A percentile compares a stretch with the other conserved stretches of the same genome.
Conservation (phyloP, 2,888 invertebrate species). For the Mellilla xanthometata region DNA sequence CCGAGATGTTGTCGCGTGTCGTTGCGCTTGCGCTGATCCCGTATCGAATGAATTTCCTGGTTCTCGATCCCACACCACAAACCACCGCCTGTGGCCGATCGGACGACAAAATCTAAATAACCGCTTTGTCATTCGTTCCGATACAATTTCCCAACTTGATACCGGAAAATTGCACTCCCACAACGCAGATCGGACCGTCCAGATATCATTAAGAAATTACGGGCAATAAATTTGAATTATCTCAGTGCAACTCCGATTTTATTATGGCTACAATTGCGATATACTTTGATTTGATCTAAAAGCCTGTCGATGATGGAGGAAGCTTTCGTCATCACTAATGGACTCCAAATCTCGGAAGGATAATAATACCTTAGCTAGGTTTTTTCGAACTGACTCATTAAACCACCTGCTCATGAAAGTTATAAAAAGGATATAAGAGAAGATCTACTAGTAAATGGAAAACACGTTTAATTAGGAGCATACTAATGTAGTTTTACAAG, state of each 20-base stretch:
- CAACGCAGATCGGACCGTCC: conserved; percentile 30
- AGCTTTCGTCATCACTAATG: conserved; percentile 22
- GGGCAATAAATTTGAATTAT: conserved; percentile 46
- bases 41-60: conserved; percentile 66
- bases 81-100: conserved; percentile 33
- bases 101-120: conserved; percentile 66
- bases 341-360: conserved; percentile 3
- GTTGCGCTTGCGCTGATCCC: conserved; percentile 52
- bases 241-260: conserved; percentile 17
- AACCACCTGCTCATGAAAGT: background rate
- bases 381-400: background rate
- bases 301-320: conserved; percentile 19
- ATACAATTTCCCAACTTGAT: conserved; percentile 65
- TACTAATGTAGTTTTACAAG: too few species aligned
- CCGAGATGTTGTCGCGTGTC: conserved; percentile 47
- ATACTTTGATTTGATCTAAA: conserved; percentile 17
- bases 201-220: conserved; percentile 44
- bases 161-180: conserved; percentile 48
- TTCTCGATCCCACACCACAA: conserved; percentile 41
- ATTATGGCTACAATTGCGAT: conserved; percentile 17
- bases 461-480: too few species aligned
- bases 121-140: conserved; percentile 74
- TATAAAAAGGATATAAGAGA: too few species aligned
- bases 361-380: conserved; percentile 9
- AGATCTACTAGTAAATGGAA: too few species aligned